These are phyloP conservation scores for Agriopis marginaria DNA, from an alignment of 2,888 invertebrate species.

Conservation along the genomic window DNA sequence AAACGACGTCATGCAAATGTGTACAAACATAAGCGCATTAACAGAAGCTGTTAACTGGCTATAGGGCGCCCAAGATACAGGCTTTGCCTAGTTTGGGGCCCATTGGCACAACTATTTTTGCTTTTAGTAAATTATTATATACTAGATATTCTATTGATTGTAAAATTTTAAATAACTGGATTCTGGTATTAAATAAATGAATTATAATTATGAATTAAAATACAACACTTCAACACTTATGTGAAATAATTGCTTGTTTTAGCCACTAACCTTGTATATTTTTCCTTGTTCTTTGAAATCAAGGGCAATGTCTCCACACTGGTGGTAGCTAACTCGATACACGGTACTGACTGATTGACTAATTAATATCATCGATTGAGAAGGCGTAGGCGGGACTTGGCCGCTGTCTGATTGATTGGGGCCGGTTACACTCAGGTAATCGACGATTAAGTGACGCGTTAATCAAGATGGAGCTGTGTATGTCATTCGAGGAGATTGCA, in stretches of 20 bases:
- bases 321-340: slow-evolving; percentile 35
- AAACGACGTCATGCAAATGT: too few species aligned
- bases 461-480: slow-evolving; percentile 23
- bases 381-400: slow-evolving; percentile 43
- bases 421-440: slow-evolving; percentile 32
- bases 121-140: too few species aligned
- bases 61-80: too few species aligned
- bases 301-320: slow-evolving; percentile 29
- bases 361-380: slow-evolving; percentile 42
- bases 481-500: not conserved
- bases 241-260: not conserved
- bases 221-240: too few species aligned
- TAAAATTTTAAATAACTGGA: too few species aligned
- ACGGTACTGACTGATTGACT: slow-evolving; percentile 39
- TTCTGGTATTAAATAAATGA: too few species aligned
- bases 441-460: slow-evolving; percentile 28
- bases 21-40: too few species aligned
- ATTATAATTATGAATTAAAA: too few species aligned
- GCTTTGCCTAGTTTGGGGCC: too few species aligned
- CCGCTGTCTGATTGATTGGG: slow-evolving; percentile 42
- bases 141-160: too few species aligned
- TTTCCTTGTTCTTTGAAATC: slow-evolving; percentile 6
- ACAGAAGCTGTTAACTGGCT: too few species aligned
- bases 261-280: slow-evolving; percentile 15
- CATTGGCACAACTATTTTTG: too few species aligned